These are phyloP conservation scores for Watsonalla cultraria DNA, from an alignment of 2,888 invertebrate species.

Conservation along the genomic window DNA sequence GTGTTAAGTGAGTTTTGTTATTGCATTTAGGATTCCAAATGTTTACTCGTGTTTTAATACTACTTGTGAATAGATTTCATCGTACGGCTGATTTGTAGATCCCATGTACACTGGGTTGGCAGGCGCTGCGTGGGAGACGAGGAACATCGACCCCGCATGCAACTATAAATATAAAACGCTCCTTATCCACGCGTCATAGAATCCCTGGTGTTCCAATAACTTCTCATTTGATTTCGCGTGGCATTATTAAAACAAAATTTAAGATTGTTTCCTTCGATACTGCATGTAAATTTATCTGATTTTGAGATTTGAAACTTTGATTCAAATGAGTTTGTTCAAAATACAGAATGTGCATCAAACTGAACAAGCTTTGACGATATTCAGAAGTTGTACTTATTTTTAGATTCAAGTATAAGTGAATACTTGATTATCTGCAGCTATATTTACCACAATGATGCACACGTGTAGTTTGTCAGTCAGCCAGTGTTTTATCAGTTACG, in stretches of 20 bases:
- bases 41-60: conserved; percentile 7
- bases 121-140: conserved; percentile 65
- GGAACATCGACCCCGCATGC: conserved; percentile 71
- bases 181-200: conserved; percentile 52
- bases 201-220: conserved; percentile 1
- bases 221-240: background rate
- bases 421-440: background rate
- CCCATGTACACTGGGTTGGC: conserved; percentile 36
- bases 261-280: too few species aligned
- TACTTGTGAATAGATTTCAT: conserved; percentile 29
- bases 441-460: background rate
- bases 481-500: background rate
- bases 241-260: background rate
- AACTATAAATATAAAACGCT: conserved; percentile 68
- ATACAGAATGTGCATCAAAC: background rate
- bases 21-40: background rate
- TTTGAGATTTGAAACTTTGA: too few species aligned
- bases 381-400: background rate
- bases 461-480: background rate
- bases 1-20: background rate
- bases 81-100: conserved; percentile 46
- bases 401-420: background rate
- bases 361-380: too few species aligned
- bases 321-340: background rate
- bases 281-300: too few species aligned